Base-by-base conservation (phyloP, 2,888 invertebrate genomes). In the Drosophila setosimentum region DNA sequence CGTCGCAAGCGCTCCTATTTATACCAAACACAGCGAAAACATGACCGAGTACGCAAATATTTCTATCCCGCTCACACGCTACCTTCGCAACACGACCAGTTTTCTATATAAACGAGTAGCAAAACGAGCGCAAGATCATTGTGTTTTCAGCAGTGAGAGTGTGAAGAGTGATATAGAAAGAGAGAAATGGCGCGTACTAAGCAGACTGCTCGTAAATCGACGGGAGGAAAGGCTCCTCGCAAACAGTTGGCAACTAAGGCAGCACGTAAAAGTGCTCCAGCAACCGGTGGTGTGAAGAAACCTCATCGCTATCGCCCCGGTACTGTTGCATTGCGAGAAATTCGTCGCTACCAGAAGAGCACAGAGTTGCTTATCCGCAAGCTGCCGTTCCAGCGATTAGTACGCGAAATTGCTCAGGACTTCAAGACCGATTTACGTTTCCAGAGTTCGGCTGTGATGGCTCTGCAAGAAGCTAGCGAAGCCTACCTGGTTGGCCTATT, bases 211-310 rank as follows among this genome's bases (percentile, higher is more conserved):
- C 54, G 55, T 64, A 64, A 62, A 62, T 64, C 67, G 21, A 74
- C 69, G 27, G 69, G 60, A 54, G 70, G 73, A 40, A 73, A 75
- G 54, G 72, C 72, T n/a, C 72, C 72, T 29, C 72, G 72, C 21
- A 75, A 75, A 29, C 73, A 68, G 45, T 58, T 75, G 61, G 73
- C 73, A n/a, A 74, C 74, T 32, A 74, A 75, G 54, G 66, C 66
- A 11, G 73, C 73, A 50, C 73, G 73, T 42, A 73, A 66, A 42
- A 66, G 66, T 50, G 73, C 70, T 21, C 73, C 70, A n/a, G 70
- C 70, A 29, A 66, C 66, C n/a, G 62, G 60, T 33, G 69, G 42
- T 33, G 54, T 57, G 13, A 68, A 70, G 64, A 73, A 73, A 33
- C 71, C 67, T 29, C 76, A 76, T 59, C 67, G 62, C 32, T 64